Evolutionary conservation across 1,140 invertebrate genomes (phyloP).

Genomic region (Drosophila biarmipes): DNA sequence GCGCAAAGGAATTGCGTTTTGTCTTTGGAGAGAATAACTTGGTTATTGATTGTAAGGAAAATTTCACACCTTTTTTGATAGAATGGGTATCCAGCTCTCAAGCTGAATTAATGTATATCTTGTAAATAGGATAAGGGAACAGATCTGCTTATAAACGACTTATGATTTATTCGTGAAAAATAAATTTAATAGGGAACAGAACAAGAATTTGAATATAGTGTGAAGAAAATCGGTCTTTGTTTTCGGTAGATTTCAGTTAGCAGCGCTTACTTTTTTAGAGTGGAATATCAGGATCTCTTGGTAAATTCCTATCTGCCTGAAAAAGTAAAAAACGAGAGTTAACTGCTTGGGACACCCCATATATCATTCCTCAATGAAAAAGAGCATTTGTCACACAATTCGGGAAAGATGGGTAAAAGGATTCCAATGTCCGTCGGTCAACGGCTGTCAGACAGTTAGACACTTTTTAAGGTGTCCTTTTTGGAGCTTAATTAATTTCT

Average conservation of each 20-base stretch:
- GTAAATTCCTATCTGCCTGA: not conserved
- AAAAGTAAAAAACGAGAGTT: not conserved
- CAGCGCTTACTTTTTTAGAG: too few species aligned
- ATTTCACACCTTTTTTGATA: not conserved
- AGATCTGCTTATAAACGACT: too few species aligned
- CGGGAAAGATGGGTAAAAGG: slow-evolving; percentile 10
- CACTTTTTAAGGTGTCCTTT: slow-evolving; percentile 23
- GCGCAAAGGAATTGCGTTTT: not conserved
- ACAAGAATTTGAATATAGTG: too few species aligned
- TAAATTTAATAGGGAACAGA: too few species aligned
- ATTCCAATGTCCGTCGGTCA: slow-evolving; percentile 46
- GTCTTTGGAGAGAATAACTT: slow-evolving; percentile 17
- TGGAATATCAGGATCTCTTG: too few species aligned
- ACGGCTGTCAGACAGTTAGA: slow-evolving; percentile 23
- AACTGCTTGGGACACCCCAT: not conserved
- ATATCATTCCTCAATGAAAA: not conserved
- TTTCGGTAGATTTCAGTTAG: too few species aligned
- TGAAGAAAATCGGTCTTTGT: too few species aligned
- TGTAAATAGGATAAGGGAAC: too few species aligned
- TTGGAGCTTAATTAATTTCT: slow-evolving; percentile 33
- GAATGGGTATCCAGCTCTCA: too few species aligned
- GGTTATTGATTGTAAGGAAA: slow-evolving; percentile 14
- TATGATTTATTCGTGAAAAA: too few species aligned
- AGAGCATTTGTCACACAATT: not conserved
- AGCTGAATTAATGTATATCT: too few species aligned